These are phyloP conservation scores for Rhamphomyia laevipes DNA, from an alignment of 2,888 invertebrate genomes.

Conservation along the genomic window DNA sequence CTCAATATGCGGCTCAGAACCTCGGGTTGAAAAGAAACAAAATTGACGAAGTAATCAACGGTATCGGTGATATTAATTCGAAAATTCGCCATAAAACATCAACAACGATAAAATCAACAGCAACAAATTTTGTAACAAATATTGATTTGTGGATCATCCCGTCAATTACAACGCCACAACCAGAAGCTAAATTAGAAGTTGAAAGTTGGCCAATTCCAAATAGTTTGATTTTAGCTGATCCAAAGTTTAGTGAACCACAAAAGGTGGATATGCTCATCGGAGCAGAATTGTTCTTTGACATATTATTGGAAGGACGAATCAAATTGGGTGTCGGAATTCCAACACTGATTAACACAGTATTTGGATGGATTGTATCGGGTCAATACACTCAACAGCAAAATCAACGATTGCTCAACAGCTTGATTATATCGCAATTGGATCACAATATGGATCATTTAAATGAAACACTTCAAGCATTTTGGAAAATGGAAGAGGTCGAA, in stretches of 20 bases:
- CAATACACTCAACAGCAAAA: background rate
- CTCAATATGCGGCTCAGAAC: background rate
- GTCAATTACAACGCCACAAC: background rate
- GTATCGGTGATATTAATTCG: background rate
- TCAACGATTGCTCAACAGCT: background rate
- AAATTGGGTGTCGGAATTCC: background rate
- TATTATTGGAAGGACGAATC: slow-evolving; percentile 1
- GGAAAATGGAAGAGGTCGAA: background rate
- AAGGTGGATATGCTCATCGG: slow-evolving; percentile 7
- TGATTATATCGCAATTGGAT: too few species aligned
- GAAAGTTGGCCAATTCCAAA: background rate
- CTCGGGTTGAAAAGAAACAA: background rate
- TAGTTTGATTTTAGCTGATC: slow-evolving; percentile 7
- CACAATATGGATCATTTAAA: background rate
- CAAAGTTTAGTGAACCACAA: slow-evolving; percentile 2
- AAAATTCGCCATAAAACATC: background rate
- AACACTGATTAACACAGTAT: slow-evolving; percentile 1
- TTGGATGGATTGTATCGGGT: slow-evolving; percentile 7
- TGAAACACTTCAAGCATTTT: background rate
- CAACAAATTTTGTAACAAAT: background rate
- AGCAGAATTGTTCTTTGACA: slow-evolving; percentile 4
- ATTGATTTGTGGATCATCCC: background rate
- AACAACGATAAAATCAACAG: background rate
- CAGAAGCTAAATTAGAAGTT: background rate
- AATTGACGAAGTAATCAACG: background rate